phyloP scores from a whole-genome alignment of 2,888 invertebrate species.

The Luperina testacea region DNA sequence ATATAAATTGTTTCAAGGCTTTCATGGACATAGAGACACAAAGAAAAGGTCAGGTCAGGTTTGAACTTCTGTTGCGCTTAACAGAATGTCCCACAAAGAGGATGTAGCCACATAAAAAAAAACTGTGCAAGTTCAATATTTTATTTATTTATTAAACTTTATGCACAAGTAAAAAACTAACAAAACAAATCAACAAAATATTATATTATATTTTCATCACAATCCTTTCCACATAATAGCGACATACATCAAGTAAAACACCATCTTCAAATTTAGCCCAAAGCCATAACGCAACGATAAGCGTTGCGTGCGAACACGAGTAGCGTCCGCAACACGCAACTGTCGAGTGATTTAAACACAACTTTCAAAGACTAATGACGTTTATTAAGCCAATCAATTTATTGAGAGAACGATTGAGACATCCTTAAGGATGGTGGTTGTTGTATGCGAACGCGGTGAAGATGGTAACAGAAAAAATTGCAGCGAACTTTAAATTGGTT shows the following conservation, averaged over 20 bases:
- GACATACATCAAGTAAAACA: conserved; percentile 48
- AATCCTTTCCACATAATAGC: conserved; percentile 24
- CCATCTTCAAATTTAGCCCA: conserved; percentile 62
- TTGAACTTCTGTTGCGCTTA: neutral
- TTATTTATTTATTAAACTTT: too few relatives aligned
- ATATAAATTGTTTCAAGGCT: neutral
- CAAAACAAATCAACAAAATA: neutral
- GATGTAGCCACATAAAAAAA: neutral
- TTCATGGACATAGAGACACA: neutral
- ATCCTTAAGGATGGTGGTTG: conserved; percentile 72
- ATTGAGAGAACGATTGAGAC: conserved; percentile 86
- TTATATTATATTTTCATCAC: neutral
- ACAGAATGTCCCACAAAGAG: neutral
- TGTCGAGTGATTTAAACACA: conserved; percentile 82
- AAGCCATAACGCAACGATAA: conserved; percentile 59
- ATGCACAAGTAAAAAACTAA: too few relatives aligned
- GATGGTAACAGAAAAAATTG: neutral
- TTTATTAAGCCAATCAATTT: conserved; percentile 88
- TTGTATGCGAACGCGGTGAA: conserved; percentile 32
- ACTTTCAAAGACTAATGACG: conserved; percentile 86
- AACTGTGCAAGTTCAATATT: neutral
- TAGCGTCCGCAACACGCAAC: conserved; percentile 83
- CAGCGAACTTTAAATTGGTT: neutral
- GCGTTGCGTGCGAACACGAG: conserved; percentile 84
- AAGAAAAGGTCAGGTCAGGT: too few relatives aligned